These are phyloP conservation scores for Griposia aprilina DNA, from an alignment of 2,888 invertebrate genomes.

Conservation along the genomic window DNA sequence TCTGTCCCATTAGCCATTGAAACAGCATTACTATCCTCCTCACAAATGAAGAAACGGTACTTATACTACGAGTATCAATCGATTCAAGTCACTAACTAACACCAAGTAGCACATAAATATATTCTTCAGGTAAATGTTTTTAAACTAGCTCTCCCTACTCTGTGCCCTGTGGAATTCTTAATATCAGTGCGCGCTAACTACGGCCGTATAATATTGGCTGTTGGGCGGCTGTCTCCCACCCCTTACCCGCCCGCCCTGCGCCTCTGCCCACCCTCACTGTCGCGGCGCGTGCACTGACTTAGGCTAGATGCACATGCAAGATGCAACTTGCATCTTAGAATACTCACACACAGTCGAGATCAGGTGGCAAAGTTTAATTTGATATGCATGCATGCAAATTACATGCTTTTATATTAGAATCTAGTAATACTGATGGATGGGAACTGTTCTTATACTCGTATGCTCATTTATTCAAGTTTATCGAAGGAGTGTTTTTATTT, in stretches of 20 bases:
- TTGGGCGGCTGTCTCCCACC: constrained; percentile 67
- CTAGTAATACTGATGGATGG: neutral
- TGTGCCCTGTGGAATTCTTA: constrained; percentile 87
- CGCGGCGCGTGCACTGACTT: constrained; percentile 60
- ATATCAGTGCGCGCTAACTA: constrained; percentile 90
- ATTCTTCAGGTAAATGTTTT: constrained; percentile 32
- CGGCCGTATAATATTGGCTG: constrained; percentile 88
- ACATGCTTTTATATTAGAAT: neutral
- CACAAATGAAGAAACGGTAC: too few species aligned
- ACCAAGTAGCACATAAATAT: neutral
- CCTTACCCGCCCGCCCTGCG: constrained; percentile 42
- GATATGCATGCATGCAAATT: neutral
- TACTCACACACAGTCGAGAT: neutral
- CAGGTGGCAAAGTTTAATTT: neutral
- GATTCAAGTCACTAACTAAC: neutral
- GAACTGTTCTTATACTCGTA: neutral
- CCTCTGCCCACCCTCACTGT: constrained; percentile 17
- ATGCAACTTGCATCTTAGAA: constrained; percentile 54
- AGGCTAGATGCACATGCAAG: constrained; percentile 68
- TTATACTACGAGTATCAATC: too few species aligned
- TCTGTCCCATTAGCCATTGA: too few species aligned
- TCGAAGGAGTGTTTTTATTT: neutral
- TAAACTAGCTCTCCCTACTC: constrained; percentile 67
- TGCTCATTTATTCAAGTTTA: neutral
- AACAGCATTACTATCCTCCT: too few species aligned